phyloP scores from a whole-genome alignment of 2,113 vertebrate genomes.

The Madoqua kirkii region DNA sequence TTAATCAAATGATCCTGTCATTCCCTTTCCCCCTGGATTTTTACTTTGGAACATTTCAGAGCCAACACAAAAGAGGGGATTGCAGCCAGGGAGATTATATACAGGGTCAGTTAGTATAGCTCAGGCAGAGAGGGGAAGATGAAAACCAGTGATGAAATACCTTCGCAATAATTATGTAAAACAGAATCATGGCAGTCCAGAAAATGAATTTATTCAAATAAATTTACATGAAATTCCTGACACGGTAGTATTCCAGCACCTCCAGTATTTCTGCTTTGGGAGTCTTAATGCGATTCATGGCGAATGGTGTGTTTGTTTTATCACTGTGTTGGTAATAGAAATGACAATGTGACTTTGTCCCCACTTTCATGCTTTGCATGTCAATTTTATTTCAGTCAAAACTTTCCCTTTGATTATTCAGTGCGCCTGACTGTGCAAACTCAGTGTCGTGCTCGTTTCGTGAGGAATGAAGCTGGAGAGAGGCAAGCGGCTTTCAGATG shows the following conservation, averaged over 20 bases:
- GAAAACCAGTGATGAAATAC: neutral
- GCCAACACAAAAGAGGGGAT: neutral
- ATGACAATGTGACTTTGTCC: neutral
- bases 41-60: neutral
- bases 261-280: neutral
- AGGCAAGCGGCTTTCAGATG: neutral
- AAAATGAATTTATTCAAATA: neutral
- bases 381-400: neutral
- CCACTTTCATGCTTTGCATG: neutral
- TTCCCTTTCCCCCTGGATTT: neutral
- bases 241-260: rapidly evolving
- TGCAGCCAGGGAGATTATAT: neutral
- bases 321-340: rapidly evolving
- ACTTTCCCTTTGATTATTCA: neutral
- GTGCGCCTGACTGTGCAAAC: neutral
- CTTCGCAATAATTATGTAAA: neutral
- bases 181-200: neutral
- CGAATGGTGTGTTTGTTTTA: neutral
- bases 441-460: neutral
- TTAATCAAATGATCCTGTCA: neutral
- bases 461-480: neutral
- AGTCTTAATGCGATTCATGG: neutral
- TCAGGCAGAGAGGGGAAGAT: neutral
- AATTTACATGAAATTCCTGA: neutral
- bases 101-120: neutral